Percentiles rank a stretch among this genome's conserved stretches.
Conservation (phyloP, 1,140 invertebrate species). For the Bombus ignitus region DNA sequence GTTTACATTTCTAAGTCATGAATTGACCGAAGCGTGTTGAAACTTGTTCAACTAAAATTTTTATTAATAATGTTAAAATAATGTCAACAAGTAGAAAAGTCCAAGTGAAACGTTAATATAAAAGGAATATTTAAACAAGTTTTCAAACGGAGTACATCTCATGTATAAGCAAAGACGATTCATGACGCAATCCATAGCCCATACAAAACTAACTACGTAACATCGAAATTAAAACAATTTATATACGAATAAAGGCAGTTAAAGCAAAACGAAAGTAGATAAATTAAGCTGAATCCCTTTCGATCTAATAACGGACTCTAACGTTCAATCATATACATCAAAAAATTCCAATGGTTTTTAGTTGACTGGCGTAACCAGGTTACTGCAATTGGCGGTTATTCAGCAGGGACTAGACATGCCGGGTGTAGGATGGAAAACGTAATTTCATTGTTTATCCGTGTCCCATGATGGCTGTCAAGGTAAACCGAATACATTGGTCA, state of each 20-base stretch:
- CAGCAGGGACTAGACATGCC: neutral
- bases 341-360: neutral
- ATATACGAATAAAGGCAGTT: neutral
- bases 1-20: neutral
- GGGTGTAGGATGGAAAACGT: conserved; percentile 12
- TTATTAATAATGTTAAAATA: neutral
- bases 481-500: neutral
- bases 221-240: neutral
- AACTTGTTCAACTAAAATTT: neutral
- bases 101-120: neutral
- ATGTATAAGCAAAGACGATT: no score
- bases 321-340: neutral
- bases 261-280: neutral
- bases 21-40: no score
- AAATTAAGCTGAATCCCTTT: neutral
- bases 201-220: neutral
- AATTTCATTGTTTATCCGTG: conserved; percentile 39
- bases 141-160: no score
- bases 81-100: neutral
- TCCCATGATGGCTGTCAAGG: conserved; percentile 25
- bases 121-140: neutral
- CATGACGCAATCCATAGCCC: no score
- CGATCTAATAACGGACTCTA: neutral
- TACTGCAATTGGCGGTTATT: conserved; percentile 6
- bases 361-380: neutral